Percentiles rank a stretch among this genome's conserved stretches.
Conservation (phyloP, 2,113 vertebrate species). For the Neolamprologus caudopunctatus region DNA sequence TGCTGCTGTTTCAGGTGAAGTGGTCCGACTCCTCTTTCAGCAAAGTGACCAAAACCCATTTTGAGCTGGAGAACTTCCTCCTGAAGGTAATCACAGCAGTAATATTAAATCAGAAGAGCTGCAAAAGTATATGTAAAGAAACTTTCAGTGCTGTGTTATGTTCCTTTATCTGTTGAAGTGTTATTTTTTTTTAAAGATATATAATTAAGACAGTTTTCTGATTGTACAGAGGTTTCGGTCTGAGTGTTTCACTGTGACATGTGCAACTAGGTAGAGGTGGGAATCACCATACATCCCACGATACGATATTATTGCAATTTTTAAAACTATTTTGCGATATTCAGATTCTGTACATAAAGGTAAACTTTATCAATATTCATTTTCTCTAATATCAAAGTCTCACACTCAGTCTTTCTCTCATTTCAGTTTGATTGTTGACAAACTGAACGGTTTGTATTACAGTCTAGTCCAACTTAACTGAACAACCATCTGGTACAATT, state of each 20-base stretch:
- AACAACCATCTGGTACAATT: no score
- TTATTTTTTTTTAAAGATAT: rapidly evolving
- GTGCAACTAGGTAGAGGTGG: background rate
- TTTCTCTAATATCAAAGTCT: no score
- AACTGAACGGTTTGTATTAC: no score
- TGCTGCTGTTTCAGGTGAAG: conserved; percentile 75
- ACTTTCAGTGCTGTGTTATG: background rate
- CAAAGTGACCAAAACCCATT: conserved; percentile 86
- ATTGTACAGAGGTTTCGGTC: background rate
- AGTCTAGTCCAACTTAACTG: no score
- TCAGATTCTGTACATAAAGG: no score
- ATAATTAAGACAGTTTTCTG: background rate
- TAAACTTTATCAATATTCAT: no score
- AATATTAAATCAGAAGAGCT: background rate
- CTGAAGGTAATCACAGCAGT: conserved; percentile 74
- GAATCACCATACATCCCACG: no score
- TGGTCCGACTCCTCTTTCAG: conserved; percentile 87
- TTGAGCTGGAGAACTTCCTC: conserved; percentile 89
- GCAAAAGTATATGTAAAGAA: rapidly evolving
- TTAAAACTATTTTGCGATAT: no score
- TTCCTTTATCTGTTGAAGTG: background rate
- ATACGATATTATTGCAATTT: no score
- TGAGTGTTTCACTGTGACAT: background rate
- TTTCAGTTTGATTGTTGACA: no score
- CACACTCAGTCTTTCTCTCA: no score